These are phyloP conservation scores for Sarotherodon lohbergeri DNA, from an alignment of 2,113 vertebrate species.

Conservation along the genomic window DNA sequence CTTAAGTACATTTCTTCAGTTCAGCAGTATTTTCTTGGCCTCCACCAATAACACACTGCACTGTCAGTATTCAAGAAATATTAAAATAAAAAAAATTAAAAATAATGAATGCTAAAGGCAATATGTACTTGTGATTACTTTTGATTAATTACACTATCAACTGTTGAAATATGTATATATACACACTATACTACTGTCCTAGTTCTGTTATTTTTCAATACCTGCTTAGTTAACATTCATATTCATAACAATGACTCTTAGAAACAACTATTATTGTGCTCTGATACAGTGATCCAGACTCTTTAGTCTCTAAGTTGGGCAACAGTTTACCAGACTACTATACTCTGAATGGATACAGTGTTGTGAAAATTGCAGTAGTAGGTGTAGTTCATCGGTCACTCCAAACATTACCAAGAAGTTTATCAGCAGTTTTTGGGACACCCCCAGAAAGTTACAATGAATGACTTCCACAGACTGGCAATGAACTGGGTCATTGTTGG, in stretches of 20 bases:
- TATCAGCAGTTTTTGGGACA: neutral
- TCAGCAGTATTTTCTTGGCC: neutral
- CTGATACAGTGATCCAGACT: neutral
- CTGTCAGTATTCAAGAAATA: neutral
- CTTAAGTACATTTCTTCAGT: neutral
- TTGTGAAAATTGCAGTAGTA: neutral
- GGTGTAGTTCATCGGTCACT: neutral
- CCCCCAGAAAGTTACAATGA: neutral
- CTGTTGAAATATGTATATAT: neutral
- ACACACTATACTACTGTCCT: neutral
- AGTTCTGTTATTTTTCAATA: neutral
- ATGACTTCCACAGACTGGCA: neutral
- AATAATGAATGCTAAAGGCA: neutral
- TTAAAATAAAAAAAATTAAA: rapidly evolving
- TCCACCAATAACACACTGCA: neutral
- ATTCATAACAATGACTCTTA: neutral
- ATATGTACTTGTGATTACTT: neutral
- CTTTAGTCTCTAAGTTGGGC: neutral
- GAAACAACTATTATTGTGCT: neutral
- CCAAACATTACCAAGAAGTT: neutral
- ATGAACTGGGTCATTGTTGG: neutral
- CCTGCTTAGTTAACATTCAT: neutral
- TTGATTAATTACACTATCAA: neutral
- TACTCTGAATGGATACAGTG: neutral
- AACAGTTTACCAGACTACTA: neutral